A percentile compares a stretch with the other conserved stretches of the same genome.
Conservation (phyloP, 2,888 invertebrate genomes). For the Luperina testacea region DNA sequence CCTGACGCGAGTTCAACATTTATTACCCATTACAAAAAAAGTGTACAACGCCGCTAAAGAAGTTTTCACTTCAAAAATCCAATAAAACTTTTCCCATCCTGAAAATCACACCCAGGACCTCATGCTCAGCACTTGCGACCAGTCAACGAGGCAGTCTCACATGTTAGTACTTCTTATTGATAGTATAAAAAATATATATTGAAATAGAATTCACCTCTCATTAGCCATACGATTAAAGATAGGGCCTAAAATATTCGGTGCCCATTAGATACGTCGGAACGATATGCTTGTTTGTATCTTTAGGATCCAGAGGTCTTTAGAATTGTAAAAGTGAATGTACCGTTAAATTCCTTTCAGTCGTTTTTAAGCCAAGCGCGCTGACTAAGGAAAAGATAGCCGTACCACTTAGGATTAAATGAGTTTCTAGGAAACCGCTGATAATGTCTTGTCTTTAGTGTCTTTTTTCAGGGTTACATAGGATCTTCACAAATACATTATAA, state of each 20-base stretch:
- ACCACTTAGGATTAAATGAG: background rate
- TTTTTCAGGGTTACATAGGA: background rate
- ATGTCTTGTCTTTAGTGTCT: background rate
- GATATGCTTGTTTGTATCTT: slow-evolving; percentile 39
- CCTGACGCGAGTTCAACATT: too few species aligned
- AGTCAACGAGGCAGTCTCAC: background rate
- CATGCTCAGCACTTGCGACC: background rate
- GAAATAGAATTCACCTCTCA: slow-evolving; percentile 17
- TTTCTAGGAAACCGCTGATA: background rate
- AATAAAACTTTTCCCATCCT: background rate
- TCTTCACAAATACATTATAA: background rate
- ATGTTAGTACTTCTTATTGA: background rate
- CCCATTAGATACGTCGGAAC: slow-evolving; percentile 38
- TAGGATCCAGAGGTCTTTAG: slow-evolving; percentile 47
- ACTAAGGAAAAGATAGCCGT: slow-evolving; percentile 13
- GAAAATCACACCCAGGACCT: background rate
- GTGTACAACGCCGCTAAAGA: too few species aligned
- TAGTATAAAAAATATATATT: background rate
- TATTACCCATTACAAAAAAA: too few species aligned
- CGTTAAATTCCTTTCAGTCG: slow-evolving; percentile 52
- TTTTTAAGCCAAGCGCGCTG: slow-evolving; percentile 27
- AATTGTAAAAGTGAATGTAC: slow-evolving; percentile 61
- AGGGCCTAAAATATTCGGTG: slow-evolving; percentile 37
- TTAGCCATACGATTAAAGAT: slow-evolving; percentile 29
- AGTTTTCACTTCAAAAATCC: too few species aligned